phyloP scores from a whole-genome alignment of 2,888 invertebrate species.

The Bellardia pandia region DNA sequence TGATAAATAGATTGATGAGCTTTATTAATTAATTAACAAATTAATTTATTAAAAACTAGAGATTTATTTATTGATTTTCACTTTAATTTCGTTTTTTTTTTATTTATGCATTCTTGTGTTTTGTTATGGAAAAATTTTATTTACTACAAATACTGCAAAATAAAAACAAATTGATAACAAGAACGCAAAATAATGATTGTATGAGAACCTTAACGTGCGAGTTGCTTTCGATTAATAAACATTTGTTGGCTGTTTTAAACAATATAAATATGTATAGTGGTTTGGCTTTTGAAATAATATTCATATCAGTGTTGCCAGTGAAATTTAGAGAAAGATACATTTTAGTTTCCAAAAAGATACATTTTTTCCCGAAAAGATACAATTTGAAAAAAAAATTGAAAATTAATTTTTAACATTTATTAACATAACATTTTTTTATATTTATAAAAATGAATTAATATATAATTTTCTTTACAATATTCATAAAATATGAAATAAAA shows the following conservation, averaged over 20 bases:
- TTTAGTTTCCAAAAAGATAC: no score
- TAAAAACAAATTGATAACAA: conserved; percentile 29
- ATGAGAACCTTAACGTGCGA: conserved; percentile 49
- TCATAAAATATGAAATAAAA: no score
- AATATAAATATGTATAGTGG: conserved; percentile 28
- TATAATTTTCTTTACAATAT: no score
- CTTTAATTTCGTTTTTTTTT: background rate
- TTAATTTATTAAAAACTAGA: background rate
- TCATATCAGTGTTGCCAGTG: no score
- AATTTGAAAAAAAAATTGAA: no score
- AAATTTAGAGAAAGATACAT: no score
- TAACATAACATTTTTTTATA: no score
- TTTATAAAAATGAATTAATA: no score
- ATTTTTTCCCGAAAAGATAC: no score
- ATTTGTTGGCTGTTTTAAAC: conserved; percentile 40
- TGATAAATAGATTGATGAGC: no score
- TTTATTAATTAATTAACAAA: background rate
- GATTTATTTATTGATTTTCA: conserved; percentile 5
- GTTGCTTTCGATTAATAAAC: conserved; percentile 63
- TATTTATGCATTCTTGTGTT: background rate
- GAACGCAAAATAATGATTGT: conserved; percentile 4
- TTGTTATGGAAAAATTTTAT: conserved; percentile 9
- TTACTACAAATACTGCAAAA: background rate
- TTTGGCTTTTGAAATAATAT: conserved; percentile 3
- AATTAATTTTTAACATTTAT: no score